Conservation (phyloP, 2,113 vertebrate genomes). For the Tyto alba region DNA sequence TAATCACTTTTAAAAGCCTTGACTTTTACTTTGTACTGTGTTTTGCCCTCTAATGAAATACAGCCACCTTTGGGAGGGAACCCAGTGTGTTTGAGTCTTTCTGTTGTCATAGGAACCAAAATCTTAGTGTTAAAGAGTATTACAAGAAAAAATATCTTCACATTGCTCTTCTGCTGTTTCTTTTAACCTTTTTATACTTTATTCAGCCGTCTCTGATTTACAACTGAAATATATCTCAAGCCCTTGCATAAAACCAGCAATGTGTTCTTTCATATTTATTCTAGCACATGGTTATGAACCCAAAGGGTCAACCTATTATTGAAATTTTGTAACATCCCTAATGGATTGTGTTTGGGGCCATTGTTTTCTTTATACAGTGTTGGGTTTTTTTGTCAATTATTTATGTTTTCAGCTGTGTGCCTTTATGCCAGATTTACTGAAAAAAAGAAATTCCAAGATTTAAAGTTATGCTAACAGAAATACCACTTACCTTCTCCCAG, state of each 20-base stretch:
- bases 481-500: background rate
- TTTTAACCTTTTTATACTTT: background rate
- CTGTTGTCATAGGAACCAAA: conserved; percentile 51
- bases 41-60: conserved; percentile 3
- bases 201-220: background rate
- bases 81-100: conserved; percentile 2
- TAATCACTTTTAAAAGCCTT: background rate
- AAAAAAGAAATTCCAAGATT: background rate
- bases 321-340: background rate
- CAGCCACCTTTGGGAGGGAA: background rate
- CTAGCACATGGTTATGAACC: background rate
- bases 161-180: background rate
- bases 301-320: background rate
- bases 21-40: background rate
- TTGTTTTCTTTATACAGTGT: background rate
- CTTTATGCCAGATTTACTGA: background rate
- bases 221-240: background rate
- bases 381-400: background rate
- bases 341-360: background rate
- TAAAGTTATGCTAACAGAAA: background rate
- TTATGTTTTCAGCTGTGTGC: background rate
- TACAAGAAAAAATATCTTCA: background rate
- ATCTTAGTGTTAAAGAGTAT: background rate
- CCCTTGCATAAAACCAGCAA: background rate
- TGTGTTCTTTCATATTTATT: background rate